Base-by-base conservation (phyloP, 2,888 invertebrate species). In the Agapetus fuscipes region DNA sequence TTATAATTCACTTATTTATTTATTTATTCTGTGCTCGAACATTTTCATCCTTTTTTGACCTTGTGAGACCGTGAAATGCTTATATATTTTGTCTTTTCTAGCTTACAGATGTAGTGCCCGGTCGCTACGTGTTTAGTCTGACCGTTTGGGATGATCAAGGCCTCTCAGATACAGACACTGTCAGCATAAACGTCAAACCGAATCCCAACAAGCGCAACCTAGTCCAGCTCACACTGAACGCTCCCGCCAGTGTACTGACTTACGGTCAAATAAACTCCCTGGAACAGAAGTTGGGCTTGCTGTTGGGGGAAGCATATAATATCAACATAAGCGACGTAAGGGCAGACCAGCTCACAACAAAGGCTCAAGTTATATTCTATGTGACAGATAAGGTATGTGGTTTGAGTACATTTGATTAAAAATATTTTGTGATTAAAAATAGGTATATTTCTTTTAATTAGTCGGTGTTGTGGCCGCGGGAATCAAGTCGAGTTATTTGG, bases 131-230 rank as follows among this genome's bases (percentile, higher is more conserved):
- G 2, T 94, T 93, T 56, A 83, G 82, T 53, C 64, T 95, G 40
- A 84, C 83, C n/a, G 93, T 95, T 1, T 82, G 74, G 27, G 95
- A 95, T 59, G 87, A 86, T 49, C 91, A 94, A 58, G 94, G 94
- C 0, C 69, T 87, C 37, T 79, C 79, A 1, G 80, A 78, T 50
- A 78, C 80, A 11, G 91, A 94, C 58, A 81, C 83, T 0, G 88
- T 88, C 14, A 85, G 84, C 37, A 74, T 95, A 51, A 76, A 83
- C 51, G 85, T 95, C 1, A 86, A 87, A 56, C 62, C 73, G 49
- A 87, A 90, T 64, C 81, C 82, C 0, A 68, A 82, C 50, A 64
- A 83, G 35, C 71, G 78, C 54, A 78, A 86, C 59, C 70, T 90
- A 31, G 77, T 93, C 3, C 88, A 93, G 60, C 65, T 94, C 55